Evolutionary conservation across 2,113 vertebrate species (phyloP).

Genomic region (Lepidothrix coronata): DNA sequence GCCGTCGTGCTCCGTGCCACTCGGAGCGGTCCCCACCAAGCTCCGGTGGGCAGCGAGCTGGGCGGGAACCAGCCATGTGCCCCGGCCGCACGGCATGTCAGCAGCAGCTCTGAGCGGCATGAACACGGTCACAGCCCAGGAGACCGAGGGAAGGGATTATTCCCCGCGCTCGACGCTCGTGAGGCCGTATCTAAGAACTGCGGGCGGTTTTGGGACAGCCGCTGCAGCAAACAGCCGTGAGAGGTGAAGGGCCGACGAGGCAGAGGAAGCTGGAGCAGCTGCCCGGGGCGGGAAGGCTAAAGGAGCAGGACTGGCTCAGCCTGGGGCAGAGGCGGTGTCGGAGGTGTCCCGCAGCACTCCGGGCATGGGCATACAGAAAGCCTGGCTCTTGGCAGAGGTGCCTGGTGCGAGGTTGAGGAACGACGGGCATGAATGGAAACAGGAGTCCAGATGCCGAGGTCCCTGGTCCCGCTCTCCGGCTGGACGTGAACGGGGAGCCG

Average conservation of each 20-base stretch:
- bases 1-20: too few relatives aligned
- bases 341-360: neutral
- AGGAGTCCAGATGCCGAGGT: neutral
- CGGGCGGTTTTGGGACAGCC: neutral
- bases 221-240: neutral
- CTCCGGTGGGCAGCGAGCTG: neutral
- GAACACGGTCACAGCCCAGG: neutral
- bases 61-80: neutral
- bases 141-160: neutral
- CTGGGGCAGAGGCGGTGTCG: too few relatives aligned
- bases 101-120: neutral
- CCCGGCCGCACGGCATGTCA: neutral
- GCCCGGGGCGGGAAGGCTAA: neutral
- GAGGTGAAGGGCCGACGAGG: neutral
- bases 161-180: accelerated
- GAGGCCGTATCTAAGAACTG: neutral
- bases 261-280: neutral
- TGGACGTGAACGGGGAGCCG: neutral
- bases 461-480: accelerated
- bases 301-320: neutral
- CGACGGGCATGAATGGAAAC: neutral
- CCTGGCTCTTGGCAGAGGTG: neutral
- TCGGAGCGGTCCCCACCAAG: neutral
- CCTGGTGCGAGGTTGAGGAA: neutral
- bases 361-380: neutral